phyloP scores from a whole-genome alignment of 2,888 invertebrate genomes.

The Arge pagana region DNA sequence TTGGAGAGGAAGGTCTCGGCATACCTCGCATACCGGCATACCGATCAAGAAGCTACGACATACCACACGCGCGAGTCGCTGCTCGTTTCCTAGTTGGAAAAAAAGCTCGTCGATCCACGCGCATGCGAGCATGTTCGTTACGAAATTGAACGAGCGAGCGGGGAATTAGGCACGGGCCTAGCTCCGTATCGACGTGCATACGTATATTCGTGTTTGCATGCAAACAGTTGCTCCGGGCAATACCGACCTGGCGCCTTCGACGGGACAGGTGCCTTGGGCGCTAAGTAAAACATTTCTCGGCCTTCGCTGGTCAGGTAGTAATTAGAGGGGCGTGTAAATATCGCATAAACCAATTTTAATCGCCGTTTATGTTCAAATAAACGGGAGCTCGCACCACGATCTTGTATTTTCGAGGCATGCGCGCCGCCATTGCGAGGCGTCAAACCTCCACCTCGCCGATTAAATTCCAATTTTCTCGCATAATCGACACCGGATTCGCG shows the following conservation, averaged over 20 bases:
- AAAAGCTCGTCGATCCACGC: neutral
- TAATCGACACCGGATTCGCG: too few relatives aligned
- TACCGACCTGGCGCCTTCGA: too few relatives aligned
- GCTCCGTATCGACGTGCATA: too few relatives aligned
- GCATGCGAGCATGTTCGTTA: too few relatives aligned
- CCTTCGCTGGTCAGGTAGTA: neutral
- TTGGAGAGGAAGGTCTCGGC: constrained; percentile 8
- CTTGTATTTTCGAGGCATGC: too few relatives aligned
- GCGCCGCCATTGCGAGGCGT: too few relatives aligned
- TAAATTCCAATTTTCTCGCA: too few relatives aligned
- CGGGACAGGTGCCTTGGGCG: neutral
- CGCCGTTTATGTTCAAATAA: constrained; percentile 1
- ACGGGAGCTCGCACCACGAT: neutral
- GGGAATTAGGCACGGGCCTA: constrained; percentile 8
- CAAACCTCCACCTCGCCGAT: too few relatives aligned
- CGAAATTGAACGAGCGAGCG: constrained; percentile 1
- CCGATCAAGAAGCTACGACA: constrained; percentile 8
- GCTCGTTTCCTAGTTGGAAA: neutral
- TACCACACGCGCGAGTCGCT: constrained; percentile 9
- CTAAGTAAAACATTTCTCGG: neutral
- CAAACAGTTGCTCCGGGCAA: too few relatives aligned
- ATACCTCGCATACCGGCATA: constrained; percentile 13
- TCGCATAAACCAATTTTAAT: constrained; percentile 9
- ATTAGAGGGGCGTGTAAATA: constrained; percentile 8
- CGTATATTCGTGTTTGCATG: too few relatives aligned